These are phyloP conservation scores for Choloepus hoffmanni DNA, from an alignment of 2,113 vertebrate genomes.

Conservation along the genomic window DNA sequence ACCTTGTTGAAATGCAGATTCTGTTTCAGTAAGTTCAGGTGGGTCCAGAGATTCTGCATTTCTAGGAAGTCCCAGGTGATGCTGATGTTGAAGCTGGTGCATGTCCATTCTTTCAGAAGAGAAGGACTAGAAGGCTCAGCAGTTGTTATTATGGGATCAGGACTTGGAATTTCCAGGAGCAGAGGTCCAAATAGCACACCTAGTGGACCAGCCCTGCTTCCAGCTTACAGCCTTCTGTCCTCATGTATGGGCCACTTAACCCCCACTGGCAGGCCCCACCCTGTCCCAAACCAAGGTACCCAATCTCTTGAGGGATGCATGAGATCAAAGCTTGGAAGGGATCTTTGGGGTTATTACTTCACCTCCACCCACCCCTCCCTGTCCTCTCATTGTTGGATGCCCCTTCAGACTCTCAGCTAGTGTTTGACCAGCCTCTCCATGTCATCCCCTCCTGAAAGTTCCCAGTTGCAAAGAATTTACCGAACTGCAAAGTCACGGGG, in stretches of 20 bases:
- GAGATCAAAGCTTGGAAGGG: background rate
- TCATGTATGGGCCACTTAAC: background rate
- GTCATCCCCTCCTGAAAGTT: background rate
- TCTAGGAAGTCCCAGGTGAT: background rate
- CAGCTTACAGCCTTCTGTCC: background rate
- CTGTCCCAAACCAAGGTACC: background rate
- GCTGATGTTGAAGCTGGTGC: background rate
- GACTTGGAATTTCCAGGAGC: background rate
- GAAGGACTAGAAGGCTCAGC: background rate
- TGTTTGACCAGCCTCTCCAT: background rate
- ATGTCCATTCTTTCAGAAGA: background rate
- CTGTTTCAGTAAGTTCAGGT: background rate
- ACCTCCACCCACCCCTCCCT: no score
- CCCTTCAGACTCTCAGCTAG: background rate
- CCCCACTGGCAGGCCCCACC: background rate
- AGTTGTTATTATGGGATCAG: background rate
- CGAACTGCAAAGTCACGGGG: no score
- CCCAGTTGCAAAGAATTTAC: background rate
- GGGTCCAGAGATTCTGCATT: background rate
- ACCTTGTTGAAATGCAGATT: background rate
- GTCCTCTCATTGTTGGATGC: background rate
- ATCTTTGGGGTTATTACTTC: no score
- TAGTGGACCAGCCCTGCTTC: background rate
- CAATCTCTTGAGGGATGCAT: background rate
- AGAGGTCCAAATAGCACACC: background rate